phyloP scores from a whole-genome alignment of 2,113 vertebrate genomes.

The Brachionichthys hirsutus region DNA sequence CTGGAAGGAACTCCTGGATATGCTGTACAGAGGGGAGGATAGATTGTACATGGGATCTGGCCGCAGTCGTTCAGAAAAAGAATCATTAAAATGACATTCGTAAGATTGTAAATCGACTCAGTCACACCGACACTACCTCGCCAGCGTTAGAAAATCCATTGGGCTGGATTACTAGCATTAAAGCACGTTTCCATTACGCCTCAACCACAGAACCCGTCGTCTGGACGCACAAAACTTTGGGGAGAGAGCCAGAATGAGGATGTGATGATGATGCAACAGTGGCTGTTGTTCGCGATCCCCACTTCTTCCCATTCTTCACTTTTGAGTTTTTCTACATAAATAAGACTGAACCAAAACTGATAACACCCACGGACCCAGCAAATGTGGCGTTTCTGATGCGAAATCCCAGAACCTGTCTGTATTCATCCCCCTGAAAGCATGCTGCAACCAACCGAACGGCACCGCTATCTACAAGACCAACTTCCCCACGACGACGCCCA shows the following conservation, averaged over 20 bases:
- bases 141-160: conserved; percentile 61
- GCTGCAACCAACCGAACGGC: conserved; percentile 62
- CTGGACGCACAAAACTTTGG: conserved; percentile 71
- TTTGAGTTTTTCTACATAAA: conserved; percentile 74
- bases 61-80: conserved; percentile 55
- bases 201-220: conserved; percentile 26
- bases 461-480: conserved; percentile 88
- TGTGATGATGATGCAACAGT: conserved; percentile 85
- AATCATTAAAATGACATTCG: conserved; percentile 65
- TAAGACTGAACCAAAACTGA: conserved; percentile 84
- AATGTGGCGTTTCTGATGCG: conserved; percentile 82
- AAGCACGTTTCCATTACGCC: conserved; percentile 40
- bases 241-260: conserved; percentile 64
- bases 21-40: conserved; percentile 48
- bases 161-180: conserved; percentile 45
- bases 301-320: conserved; percentile 55
- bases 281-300: conserved; percentile 60
- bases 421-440: conserved; percentile 75
- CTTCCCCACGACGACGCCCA: conserved; percentile 94
- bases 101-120: conserved; percentile 59
- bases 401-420: conserved; percentile 75
- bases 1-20: conserved; percentile 55
- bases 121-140: conserved; percentile 47
- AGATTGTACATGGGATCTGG: conserved; percentile 49
- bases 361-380: conserved; percentile 65